Base-by-base conservation (phyloP, 1,140 invertebrate genomes). In the Batillaria attramentaria region DNA sequence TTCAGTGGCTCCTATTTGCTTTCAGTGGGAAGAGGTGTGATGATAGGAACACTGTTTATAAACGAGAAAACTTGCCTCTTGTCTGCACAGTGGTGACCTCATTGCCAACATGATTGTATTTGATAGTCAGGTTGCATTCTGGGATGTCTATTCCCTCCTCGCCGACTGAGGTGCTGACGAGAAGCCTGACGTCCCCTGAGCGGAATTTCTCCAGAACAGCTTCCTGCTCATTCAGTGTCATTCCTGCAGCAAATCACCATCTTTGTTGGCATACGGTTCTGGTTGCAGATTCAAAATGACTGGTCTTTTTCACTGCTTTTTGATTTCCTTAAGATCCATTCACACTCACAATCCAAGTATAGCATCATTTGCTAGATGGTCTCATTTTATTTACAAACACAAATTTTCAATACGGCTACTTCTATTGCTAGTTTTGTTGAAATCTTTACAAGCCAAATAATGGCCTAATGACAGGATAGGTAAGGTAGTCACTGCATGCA, bases 121-220 rank as follows among this genome's bases (percentile, higher is more conserved):
- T 82, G 69, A 91, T 84, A 33, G 91, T 87, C 6, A 91, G 66
- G 80, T 90, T 89, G 77, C 91, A 91, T 35, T 87, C 79, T 13
- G 85, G 83, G 57, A 91, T 87, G 72, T 91, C 91, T 20, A 91
- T 79, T 3, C 91, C 91, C 79, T 91, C 91, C 79, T 91, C 91
- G 3, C 89, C 88, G 24, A 91, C 89, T 24, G 87, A 85, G 28
- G 91, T 92, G 13, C 91, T 87, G n/a, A 89, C 80, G 50, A 87
- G 46, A 6, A 85, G 57, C 20, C 80, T 78, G 10, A 83, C 78
- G 5, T 79, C 43, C 10, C 83, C 83, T 37, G 28, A 2, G 33
- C 62, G 73, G 68, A 87, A 85, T 35, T 75, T 66, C 8, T 81
- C 39, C 28, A 84, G 42, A 28, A 81, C 70, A 16, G 54, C 70